Evolutionary conservation across 1,140 invertebrate genomes (phyloP).

Genomic region (Drosophila varians): DNA sequence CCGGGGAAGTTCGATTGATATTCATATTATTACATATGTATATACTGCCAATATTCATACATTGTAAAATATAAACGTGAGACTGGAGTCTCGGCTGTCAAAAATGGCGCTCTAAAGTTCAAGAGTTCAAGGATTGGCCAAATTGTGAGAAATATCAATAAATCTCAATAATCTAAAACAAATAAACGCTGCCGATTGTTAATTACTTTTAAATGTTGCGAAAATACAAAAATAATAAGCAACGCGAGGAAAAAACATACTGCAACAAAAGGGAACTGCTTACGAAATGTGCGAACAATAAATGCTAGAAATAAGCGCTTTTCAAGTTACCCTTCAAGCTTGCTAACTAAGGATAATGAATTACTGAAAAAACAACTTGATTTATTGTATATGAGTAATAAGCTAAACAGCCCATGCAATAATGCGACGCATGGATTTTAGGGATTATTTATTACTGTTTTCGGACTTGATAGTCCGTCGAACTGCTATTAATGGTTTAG

Average conservation of each 20-base stretch:
- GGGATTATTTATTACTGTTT: neutral
- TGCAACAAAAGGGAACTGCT: slow-evolving; percentile 6
- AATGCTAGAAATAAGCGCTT: neutral
- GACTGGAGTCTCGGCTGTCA: too few species aligned
- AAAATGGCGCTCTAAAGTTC: too few species aligned
- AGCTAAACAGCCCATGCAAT: too few species aligned
- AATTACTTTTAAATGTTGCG: slow-evolving; percentile 53
- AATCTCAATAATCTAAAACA: slow-evolving; percentile 68
- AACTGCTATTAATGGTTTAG: too few species aligned
- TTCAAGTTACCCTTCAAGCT: slow-evolving; percentile 34
- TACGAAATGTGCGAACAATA: neutral
- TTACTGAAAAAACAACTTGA: slow-evolving; percentile 33
- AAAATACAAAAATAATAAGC: slow-evolving; percentile 11
- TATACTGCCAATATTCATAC: neutral
- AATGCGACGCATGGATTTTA: too few species aligned
- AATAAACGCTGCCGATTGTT: slow-evolving; percentile 50
- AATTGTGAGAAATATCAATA: slow-evolving; percentile 64
- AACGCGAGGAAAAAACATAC: slow-evolving; percentile 16
- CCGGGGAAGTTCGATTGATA: slow-evolving; percentile 7
- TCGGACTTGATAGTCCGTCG: slow-evolving; percentile 25
- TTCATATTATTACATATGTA: slow-evolving; percentile 4
- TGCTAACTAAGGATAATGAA: slow-evolving; percentile 45
- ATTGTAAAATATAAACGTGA: neutral
- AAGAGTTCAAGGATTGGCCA: slow-evolving; percentile 46
- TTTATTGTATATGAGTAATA: too few species aligned